These are phyloP conservation scores for Zenarchopterus dispar DNA, from an alignment of 2,797 vertebrate species.

Conservation along the genomic window DNA sequence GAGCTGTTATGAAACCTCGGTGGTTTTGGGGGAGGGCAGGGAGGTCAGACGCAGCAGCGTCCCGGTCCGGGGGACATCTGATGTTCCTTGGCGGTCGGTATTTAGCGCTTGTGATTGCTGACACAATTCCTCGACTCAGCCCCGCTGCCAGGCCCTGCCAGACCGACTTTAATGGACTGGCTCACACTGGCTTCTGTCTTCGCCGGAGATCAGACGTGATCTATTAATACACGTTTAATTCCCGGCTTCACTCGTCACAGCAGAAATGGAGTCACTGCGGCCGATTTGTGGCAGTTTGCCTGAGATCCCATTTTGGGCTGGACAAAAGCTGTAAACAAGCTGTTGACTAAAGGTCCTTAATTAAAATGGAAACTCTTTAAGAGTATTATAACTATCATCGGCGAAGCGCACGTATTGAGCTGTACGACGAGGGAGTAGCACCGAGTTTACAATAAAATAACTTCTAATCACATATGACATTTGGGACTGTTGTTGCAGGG, in stretches of 20 bases:
- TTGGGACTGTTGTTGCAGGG: neutral
- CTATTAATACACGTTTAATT: slow-evolving; percentile 55
- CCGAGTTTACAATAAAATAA: too few species aligned
- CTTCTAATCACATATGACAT: too few species aligned
- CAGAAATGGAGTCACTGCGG: slow-evolving; percentile 21
- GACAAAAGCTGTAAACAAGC: slow-evolving; percentile 16
- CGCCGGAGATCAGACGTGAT: slow-evolving; percentile 29
- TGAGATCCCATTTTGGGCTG: slow-evolving; percentile 6
- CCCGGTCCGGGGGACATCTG: slow-evolving; percentile 19
- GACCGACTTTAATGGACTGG: slow-evolving; percentile 39
- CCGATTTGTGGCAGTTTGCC: slow-evolving; percentile 1
- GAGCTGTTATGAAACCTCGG: slow-evolving; percentile 21
- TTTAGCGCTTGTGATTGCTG: slow-evolving; percentile 38
- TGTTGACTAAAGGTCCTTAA: neutral
- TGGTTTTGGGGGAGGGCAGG: slow-evolving; percentile 20
- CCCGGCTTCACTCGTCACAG: slow-evolving; percentile 19
- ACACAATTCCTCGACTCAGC: slow-evolving; percentile 49
- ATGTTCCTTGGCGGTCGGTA: slow-evolving; percentile 27
- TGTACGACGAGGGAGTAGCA: too few species aligned
- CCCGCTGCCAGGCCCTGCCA: slow-evolving; percentile 48
- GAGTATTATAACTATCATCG: too few species aligned
- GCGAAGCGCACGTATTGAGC: too few species aligned
- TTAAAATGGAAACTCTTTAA: neutral
- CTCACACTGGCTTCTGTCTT: slow-evolving; percentile 33
- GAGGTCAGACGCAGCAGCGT: slow-evolving; percentile 35